These are phyloP conservation scores for Smutsia temminckii DNA, from an alignment of 2,797 vertebrate genomes.

Conservation along the genomic window DNA sequence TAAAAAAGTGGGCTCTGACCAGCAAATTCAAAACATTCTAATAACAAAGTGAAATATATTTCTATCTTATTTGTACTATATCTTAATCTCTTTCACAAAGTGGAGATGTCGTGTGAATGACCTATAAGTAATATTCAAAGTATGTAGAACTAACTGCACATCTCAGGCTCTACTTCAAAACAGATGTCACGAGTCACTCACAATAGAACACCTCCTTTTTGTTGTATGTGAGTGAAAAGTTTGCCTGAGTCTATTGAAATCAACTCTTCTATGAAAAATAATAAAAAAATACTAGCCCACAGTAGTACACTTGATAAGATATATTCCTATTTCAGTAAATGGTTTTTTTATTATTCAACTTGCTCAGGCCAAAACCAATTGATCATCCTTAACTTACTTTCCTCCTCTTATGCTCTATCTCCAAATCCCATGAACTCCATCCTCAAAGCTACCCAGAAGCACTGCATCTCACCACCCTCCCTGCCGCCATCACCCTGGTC, in stretches of 20 bases:
- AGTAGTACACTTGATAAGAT: background rate
- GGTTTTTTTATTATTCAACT: slow-evolving; percentile 22
- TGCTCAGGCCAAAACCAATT: slow-evolving; percentile 31
- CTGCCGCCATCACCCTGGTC: background rate
- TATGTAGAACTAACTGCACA: background rate
- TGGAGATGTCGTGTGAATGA: background rate
- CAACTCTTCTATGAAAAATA: slow-evolving; percentile 29
- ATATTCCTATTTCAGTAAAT: background rate
- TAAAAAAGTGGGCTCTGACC: slow-evolving; percentile 13
- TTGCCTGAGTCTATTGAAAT: slow-evolving; percentile 43
- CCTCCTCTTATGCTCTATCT: background rate
- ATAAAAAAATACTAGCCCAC: slow-evolving; percentile 19
- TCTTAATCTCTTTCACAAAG: slow-evolving; percentile 23
- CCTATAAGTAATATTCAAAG: background rate
- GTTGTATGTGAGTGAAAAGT: slow-evolving; percentile 37
- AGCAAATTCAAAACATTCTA: slow-evolving; percentile 51
- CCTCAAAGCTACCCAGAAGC: background rate
- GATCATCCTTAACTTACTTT: background rate
- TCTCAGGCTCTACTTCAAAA: slow-evolving; percentile 34
- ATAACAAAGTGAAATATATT: slow-evolving; percentile 2
- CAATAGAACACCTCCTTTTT: slow-evolving; percentile 34
- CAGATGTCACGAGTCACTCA: slow-evolving; percentile 38
- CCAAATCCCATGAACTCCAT: background rate
- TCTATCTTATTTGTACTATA: background rate
- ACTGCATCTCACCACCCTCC: background rate